Evolutionary conservation across 2,113 vertebrate species (phyloP), one percentile per base, ranked within the genome.

Genomic region (Hippocampus guttulatus): DNA sequence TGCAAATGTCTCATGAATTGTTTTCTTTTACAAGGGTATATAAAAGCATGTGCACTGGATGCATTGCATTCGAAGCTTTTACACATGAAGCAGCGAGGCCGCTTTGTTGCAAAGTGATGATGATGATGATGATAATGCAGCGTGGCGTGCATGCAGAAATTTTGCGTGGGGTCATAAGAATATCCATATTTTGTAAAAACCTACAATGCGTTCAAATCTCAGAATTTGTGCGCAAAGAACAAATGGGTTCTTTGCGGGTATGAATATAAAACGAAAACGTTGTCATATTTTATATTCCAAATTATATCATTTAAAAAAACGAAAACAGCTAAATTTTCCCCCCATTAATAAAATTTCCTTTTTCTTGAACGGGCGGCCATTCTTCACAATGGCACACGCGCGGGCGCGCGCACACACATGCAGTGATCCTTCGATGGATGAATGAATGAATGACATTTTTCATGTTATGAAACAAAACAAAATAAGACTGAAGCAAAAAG

Each of bases 381-480:
- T 60, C 30, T 60, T 78, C 68, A 73, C 40, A 65, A 43, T 67
- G 71, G 60, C 69, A 38, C 73, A 70, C 68, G 55, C 25, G 45
- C 66, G 49, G 49, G 68, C 43, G 43, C 57, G n/a, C 52, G 11
- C 8, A 55, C 21, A 10, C 16, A 51, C 5, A 51, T 14, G 15
- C 45, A 47, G 51, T 30, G 75, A 40, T 40, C 69, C 62, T 69
- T 73, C 52, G 51, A 49, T 71, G 63, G 45, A 16, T 52, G 61
- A 64, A 5, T 80, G 73, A 67, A 49, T 71, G 63, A 61, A 21
- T 52, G 61, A 64, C 20, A 41, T 43, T 2, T 41, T 6, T 41
- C 38, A 5, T n/a, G 1, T n/a, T 45, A 14, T 45, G 2, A n/a
- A 11, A 12, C 41, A 43, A 43, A 10, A 67, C 67, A 70, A 70